phyloP scores from a whole-genome alignment of 2,888 invertebrate genomes.

The Athalia cordata region DNA sequence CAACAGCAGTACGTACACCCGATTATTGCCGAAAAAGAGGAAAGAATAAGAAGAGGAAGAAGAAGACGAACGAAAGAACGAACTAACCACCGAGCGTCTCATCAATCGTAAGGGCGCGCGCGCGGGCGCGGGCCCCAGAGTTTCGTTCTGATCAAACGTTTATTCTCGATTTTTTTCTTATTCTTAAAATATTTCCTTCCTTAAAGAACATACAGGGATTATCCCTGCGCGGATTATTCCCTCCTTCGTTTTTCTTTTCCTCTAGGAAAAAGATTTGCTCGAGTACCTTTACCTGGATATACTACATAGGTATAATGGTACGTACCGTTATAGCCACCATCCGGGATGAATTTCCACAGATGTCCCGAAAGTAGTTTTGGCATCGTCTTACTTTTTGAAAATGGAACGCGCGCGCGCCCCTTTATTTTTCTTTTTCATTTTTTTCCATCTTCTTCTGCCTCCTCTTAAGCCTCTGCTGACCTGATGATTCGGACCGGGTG shows the following conservation, averaged over 20 bases:
- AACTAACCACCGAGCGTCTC: slow-evolving; percentile 3
- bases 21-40: slow-evolving; percentile 39
- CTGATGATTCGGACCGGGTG: slow-evolving; percentile 35
- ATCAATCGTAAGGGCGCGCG: background rate
- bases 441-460: no score
- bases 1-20: no score
- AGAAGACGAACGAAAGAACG: background rate
- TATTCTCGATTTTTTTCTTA: slow-evolving; percentile 39
- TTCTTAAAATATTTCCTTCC: slow-evolving; percentile 10
- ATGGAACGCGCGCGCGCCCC: slow-evolving; percentile 33
- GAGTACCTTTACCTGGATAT: no score
- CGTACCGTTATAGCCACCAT: background rate
- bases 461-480: background rate
- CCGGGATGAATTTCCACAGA: slow-evolving; percentile 35
- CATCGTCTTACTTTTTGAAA: slow-evolving; percentile 24
- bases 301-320: no score
- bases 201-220: background rate
- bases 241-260: background rate
- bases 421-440: no score
- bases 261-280: no score
- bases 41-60: background rate
- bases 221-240: slow-evolving; percentile 7
- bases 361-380: background rate
- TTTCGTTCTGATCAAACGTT: slow-evolving; percentile 19
- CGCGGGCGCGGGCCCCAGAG: no score